Evolutionary conservation across 2,888 invertebrate genomes (phyloP).

Genomic region (Zelleria hepariella): DNA sequence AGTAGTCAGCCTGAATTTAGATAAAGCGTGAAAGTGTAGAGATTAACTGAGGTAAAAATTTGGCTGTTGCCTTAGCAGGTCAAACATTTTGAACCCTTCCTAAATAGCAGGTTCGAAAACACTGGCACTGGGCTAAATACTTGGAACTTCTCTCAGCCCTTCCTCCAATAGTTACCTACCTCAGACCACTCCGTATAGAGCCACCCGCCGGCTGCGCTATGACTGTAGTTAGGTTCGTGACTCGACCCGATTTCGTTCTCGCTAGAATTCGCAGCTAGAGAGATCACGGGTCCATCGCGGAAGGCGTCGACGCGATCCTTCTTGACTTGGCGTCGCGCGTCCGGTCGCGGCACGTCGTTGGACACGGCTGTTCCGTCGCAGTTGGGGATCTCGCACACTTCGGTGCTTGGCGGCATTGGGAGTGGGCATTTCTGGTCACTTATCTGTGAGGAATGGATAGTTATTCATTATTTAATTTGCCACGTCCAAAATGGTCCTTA

Average conservation of each 20-base stretch:
- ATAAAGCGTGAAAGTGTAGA: too few species aligned
- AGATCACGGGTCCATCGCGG: conserved; percentile 52
- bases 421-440: conserved; percentile 63
- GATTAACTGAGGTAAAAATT: too few species aligned
- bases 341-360: conserved; percentile 39
- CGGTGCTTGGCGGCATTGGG: conserved; percentile 58
- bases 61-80: too few species aligned
- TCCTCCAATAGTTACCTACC: conserved; percentile 38
- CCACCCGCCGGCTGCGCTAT: conserved; percentile 64
- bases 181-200: conserved; percentile 74
- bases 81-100: too few species aligned
- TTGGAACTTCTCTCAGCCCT: too few species aligned
- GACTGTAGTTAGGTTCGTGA: conserved; percentile 40
- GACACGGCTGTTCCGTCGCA: conserved; percentile 47
- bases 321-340: conserved; percentile 53
- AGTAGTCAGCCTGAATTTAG: too few species aligned
- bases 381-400: conserved; percentile 54
- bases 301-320: conserved; percentile 51
- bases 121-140: too few species aligned
- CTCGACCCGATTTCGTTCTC: conserved; percentile 41
- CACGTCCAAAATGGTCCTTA: too few species aligned
- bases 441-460: conserved; percentile 34
- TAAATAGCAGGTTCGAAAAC: too few species aligned
- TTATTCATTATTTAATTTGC: background rate
- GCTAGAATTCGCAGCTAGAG: conserved; percentile 40